Evolutionary conservation across 2,113 vertebrate species (phyloP).

Genomic region (Triplophysa tibetana): DNA sequence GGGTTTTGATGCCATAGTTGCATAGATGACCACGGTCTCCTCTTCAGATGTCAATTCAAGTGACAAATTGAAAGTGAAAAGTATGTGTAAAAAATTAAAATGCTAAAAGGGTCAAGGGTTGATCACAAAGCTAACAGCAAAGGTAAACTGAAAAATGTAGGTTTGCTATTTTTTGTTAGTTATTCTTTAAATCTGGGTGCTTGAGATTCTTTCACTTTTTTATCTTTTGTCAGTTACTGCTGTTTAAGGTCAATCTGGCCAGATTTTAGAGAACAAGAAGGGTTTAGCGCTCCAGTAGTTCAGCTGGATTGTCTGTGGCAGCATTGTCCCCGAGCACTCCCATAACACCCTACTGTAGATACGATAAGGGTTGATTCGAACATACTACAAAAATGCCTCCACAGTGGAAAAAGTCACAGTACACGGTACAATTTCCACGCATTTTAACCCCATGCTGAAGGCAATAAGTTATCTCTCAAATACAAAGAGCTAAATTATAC

Average conservation of each 20-base stretch:
- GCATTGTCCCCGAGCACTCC: slow-evolving; percentile 40
- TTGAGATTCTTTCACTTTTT: background rate
- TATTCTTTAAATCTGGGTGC: background rate
- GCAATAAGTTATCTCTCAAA: background rate
- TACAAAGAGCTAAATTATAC: background rate
- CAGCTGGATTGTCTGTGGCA: slow-evolving; percentile 42
- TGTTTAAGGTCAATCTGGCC: slow-evolving; percentile 20
- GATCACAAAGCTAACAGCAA: too few species aligned
- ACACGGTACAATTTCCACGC: background rate
- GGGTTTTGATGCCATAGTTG: too few species aligned
- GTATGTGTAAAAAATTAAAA: too few species aligned
- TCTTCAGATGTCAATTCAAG: too few species aligned
- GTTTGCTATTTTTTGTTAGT: background rate
- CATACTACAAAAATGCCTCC: slow-evolving; percentile 2
- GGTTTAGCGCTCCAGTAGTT: slow-evolving; percentile 16
- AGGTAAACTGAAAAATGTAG: too few species aligned
- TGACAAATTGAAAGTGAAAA: too few species aligned
- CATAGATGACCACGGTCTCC: too few species aligned
- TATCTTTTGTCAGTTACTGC: slow-evolving; percentile 31
- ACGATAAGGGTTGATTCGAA: slow-evolving; percentile 43
- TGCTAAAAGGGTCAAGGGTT: too few species aligned
- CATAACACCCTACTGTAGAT: slow-evolving; percentile 31
- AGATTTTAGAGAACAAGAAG: slow-evolving; percentile 32
- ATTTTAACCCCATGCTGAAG: background rate
- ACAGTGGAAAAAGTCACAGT: background rate